These are phyloP conservation scores for Euthynnus affinis DNA, from an alignment of 2,797 vertebrate species.

Conservation along the genomic window DNA sequence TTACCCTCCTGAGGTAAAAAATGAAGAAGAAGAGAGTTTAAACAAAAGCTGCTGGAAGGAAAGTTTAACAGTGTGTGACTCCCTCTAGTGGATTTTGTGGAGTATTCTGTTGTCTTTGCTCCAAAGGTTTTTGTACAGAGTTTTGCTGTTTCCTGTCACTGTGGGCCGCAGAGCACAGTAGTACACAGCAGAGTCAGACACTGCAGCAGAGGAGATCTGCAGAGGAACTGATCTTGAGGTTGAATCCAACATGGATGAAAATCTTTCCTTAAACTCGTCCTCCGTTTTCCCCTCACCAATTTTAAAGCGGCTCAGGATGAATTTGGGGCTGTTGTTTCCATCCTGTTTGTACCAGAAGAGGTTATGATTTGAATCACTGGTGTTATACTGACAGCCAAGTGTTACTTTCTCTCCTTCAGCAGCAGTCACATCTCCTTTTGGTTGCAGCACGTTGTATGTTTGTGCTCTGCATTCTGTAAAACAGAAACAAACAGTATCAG, in stretches of 20 bases:
- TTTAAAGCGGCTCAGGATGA: background rate
- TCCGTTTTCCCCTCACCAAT: too few relatives aligned
- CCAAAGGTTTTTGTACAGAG: constrained; percentile 36
- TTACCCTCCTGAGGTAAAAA: too few relatives aligned
- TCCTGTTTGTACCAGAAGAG: background rate
- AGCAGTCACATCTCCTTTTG: constrained; percentile 23
- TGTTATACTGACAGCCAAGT: constrained; percentile 50
- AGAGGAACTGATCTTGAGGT: too few relatives aligned
- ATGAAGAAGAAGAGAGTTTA: too few relatives aligned
- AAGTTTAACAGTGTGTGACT: background rate
- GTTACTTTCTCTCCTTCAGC: constrained; percentile 42
- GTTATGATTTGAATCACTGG: rapidly evolving
- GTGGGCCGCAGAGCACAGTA: constrained; percentile 3
- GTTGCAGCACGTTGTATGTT: constrained; percentile 40
- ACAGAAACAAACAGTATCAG: constrained; percentile 7
- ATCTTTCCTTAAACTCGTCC: background rate
- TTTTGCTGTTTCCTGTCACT: constrained; percentile 11
- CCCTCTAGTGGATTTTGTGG: constrained; percentile 23
- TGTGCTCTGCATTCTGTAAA: constrained; percentile 40
- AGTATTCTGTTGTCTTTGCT: constrained; percentile 16
- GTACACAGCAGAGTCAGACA: constrained; percentile 21
- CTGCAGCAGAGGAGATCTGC: constrained; percentile 15
- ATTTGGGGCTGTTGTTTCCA: background rate
- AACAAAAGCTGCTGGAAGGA: too few relatives aligned
- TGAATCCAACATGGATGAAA: too few relatives aligned